Evolutionary conservation across 2,113 vertebrate genomes (phyloP).

Genomic region (Equus quagga): DNA sequence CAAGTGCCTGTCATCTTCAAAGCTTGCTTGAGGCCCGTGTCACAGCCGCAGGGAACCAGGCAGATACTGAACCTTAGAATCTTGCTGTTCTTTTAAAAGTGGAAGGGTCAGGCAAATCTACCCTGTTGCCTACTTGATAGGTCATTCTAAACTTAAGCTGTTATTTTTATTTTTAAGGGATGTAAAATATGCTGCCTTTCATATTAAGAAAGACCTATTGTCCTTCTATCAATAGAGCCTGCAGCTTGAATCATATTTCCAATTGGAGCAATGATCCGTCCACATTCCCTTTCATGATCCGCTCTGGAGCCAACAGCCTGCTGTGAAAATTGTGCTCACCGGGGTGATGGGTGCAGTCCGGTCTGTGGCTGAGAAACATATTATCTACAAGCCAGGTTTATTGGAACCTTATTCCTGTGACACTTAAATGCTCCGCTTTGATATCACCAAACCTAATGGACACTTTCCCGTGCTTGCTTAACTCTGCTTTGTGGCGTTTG

Average conservation of each 20-base stretch:
- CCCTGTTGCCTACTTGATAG: neutral
- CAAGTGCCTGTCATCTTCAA: constrained; percentile 52
- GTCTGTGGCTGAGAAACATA: neutral
- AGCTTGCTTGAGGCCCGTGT: neutral
- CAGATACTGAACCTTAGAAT: neutral
- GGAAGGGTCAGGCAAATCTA: neutral
- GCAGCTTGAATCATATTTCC: neutral
- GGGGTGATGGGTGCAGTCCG: neutral
- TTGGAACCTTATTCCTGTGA: neutral
- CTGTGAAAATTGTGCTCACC: neutral
- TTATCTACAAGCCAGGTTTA: neutral
- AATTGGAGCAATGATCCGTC: neutral
- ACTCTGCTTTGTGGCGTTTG: neutral
- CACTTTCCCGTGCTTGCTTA: neutral
- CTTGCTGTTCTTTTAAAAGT: constrained; percentile 30
- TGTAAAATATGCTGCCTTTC: constrained; percentile 37
- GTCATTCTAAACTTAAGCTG: constrained; percentile 1
- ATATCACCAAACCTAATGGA: neutral
- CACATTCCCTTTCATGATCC: neutral
- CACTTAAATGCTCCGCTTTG: neutral
- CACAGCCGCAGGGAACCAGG: neutral
- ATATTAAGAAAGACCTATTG: neutral
- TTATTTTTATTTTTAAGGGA: constrained; percentile 51
- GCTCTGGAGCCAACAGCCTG: neutral
- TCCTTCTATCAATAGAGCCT: neutral